These are phyloP conservation scores for Argyresthia goedartella DNA, from an alignment of 2,888 invertebrate genomes.

Conservation along the genomic window DNA sequence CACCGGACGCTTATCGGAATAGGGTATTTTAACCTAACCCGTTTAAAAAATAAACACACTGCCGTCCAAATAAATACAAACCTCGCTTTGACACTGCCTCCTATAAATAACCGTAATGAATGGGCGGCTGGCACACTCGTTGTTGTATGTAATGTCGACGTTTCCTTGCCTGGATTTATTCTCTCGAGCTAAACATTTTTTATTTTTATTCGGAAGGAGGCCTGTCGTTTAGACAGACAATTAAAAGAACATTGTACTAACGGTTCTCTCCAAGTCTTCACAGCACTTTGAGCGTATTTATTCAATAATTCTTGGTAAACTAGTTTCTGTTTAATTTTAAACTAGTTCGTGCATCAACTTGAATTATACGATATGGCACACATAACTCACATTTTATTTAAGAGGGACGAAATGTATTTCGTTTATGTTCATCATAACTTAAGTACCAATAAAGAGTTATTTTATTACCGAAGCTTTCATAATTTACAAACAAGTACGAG, in stretches of 20 bases:
- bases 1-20: slow-evolving; percentile 54
- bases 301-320: background rate
- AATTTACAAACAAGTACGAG: background rate
- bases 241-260: slow-evolving; percentile 2
- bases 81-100: slow-evolving; percentile 58
- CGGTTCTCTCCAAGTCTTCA: background rate
- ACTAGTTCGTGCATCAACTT: slow-evolving; percentile 6
- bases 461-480: background rate
- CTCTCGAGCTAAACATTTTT: slow-evolving; percentile 39
- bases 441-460: background rate
- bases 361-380: slow-evolving; percentile 6
- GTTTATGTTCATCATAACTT: slow-evolving; percentile 4
- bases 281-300: too few species aligned
- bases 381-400: slow-evolving; percentile 5
- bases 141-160: slow-evolving; percentile 59
- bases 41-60: slow-evolving; percentile 64
- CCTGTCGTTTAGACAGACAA: slow-evolving; percentile 20
- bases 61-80: slow-evolving; percentile 61
- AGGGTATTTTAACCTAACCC: slow-evolving; percentile 53
- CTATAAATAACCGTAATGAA: slow-evolving; percentile 69
- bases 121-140: slow-evolving; percentile 55
- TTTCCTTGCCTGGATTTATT: slow-evolving; percentile 58
- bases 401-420: background rate
- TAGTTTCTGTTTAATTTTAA: slow-evolving; percentile 5
- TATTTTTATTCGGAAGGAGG: slow-evolving; percentile 39